A percentile compares a stretch with the other conserved stretches of the same genome.
Evolutionary conservation across 2,888 invertebrate species (phyloP).

Genomic region (Rhagonycha fulva): DNA sequence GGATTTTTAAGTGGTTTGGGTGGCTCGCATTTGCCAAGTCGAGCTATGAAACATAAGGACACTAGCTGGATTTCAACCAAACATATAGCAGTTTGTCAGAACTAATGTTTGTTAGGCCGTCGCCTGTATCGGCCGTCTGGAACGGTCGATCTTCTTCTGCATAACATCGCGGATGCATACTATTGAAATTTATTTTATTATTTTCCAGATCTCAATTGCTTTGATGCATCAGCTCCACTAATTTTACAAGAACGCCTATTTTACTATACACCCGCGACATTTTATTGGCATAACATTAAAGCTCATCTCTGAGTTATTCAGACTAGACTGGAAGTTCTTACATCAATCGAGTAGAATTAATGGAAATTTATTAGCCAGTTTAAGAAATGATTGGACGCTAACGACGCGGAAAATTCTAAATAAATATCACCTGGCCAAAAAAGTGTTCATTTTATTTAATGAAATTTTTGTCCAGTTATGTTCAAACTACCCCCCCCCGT

Average conservation of each 20-base stretch:
- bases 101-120: conserved; percentile 49
- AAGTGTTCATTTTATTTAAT: background rate
- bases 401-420: background rate
- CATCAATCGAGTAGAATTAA: conserved; percentile 45
- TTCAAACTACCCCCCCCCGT: no score
- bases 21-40: conserved; percentile 46
- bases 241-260: conserved; percentile 47
- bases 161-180: conserved; percentile 35
- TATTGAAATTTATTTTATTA: conserved; percentile 46
- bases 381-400: background rate
- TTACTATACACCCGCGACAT: conserved; percentile 39
- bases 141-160: conserved; percentile 40
- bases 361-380: conserved; percentile 33
- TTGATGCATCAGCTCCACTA: conserved; percentile 43
- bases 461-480: no score
- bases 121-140: conserved; percentile 36
- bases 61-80: conserved; percentile 57
- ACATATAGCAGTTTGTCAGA: conserved; percentile 56
- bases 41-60: conserved; percentile 53
- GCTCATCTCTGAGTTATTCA: conserved; percentile 43
- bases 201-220: conserved; percentile 42
- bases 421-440: background rate
- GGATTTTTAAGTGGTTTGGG: conserved; percentile 30
- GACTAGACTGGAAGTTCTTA: conserved; percentile 42
- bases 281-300: conserved; percentile 49